A percentile compares a stretch with the other conserved stretches of the same genome.
These are phyloP conservation scores for Myiozetetes cayanensis DNA, from an alignment of 2,113 vertebrate species.

Conservation along the genomic window DNA sequence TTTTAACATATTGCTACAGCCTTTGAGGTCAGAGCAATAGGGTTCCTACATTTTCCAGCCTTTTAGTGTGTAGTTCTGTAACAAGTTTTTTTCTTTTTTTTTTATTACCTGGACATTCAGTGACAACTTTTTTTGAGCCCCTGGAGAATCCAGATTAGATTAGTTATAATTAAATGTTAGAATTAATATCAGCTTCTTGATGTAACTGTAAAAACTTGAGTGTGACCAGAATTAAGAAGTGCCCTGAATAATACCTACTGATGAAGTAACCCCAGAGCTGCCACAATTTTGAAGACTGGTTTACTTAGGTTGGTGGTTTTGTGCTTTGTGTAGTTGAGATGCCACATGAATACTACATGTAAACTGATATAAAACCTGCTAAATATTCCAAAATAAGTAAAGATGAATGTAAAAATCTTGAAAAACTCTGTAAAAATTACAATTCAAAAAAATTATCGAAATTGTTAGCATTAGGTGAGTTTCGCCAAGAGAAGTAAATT, in stretches of 20 bases:
- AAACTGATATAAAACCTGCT: neutral
- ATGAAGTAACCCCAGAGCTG: neutral
- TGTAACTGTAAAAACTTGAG: neutral
- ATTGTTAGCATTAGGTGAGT: neutral
- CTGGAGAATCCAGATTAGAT: neutral
- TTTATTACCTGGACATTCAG: neutral
- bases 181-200: neutral
- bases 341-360: fast-evolving
- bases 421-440: neutral
- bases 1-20: neutral
- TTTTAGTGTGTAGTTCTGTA: neutral
- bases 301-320: neutral
- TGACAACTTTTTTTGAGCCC: neutral
- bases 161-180: neutral
- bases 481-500: neutral
- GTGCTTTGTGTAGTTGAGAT: neutral
- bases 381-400: neutral
- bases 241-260: neutral
- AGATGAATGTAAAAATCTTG: neutral
- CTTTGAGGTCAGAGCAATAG: neutral
- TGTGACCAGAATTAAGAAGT: neutral
- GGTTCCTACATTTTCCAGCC: neutral
- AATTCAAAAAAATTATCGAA: neutral
- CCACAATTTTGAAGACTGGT: neutral
- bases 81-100: neutral